Percentiles rank a stretch among this genome's conserved stretches.
Conservation (phyloP, 2,888 invertebrate species). For the Drosophila dives region DNA sequence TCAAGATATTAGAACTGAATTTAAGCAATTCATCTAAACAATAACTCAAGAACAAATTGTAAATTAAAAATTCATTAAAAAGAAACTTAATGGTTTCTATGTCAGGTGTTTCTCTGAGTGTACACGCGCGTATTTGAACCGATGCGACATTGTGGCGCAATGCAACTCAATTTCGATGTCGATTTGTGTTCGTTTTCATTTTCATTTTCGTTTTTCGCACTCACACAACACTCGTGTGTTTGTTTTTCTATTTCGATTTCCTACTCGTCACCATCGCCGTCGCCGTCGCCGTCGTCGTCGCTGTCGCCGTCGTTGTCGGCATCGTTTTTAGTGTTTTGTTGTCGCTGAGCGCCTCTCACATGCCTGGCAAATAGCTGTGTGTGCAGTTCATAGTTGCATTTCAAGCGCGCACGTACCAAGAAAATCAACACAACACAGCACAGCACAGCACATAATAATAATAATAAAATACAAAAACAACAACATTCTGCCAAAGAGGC, state of each 20-base stretch:
- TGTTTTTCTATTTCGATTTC: slow-evolving; percentile 53
- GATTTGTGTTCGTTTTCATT: slow-evolving; percentile 45
- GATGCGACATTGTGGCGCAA: slow-evolving; percentile 6
- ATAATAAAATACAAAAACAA: not conserved
- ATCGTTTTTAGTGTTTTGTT: slow-evolving; percentile 30
- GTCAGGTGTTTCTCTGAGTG: not conserved
- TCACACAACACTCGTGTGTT: slow-evolving; percentile 11
- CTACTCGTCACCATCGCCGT: slow-evolving; percentile 37
- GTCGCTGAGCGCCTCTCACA: slow-evolving; percentile 50
- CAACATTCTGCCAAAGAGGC: not conserved
- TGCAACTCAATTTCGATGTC: slow-evolving; percentile 14
- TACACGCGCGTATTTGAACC: slow-evolving; percentile 21
- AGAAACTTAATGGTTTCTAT: not conserved
- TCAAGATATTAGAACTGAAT: not conserved
- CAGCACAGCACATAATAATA: not conserved
- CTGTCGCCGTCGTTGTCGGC: slow-evolving; percentile 42
- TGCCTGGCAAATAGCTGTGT: slow-evolving; percentile 47
- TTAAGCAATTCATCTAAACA: not conserved
- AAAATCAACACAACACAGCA: not conserved
- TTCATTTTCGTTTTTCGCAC: slow-evolving; percentile 18
- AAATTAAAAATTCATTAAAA: not conserved
- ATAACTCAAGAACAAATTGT: not conserved
- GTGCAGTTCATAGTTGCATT: slow-evolving; percentile 76
- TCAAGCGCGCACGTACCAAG: slow-evolving; percentile 68
- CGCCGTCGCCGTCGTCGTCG: slow-evolving; percentile 31